Conservation (phyloP, 1,140 invertebrate species). For the Bombus confusus region DNA sequence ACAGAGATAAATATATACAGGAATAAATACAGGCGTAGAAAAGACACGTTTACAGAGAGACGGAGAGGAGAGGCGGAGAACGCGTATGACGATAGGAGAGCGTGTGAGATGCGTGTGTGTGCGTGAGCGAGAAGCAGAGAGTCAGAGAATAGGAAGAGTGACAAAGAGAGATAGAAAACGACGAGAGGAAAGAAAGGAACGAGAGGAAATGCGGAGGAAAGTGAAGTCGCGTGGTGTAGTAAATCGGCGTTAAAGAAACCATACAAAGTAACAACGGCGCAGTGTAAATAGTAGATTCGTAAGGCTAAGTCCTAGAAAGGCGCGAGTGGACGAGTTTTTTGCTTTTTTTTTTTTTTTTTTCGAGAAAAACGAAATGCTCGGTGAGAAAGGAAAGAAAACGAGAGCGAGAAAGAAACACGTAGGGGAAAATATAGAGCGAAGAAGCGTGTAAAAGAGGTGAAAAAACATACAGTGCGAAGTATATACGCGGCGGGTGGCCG, state of each 20-base stretch:
- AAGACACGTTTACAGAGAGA: background rate
- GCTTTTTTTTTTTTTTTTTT: constrained; percentile 40
- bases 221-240: constrained; percentile 31
- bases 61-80: constrained; percentile 12
- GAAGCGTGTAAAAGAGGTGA: constrained; percentile 61
- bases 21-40: background rate
- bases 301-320: constrained; percentile 61
- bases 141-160: constrained; percentile 8
- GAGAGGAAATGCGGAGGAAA: background rate
- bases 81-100: constrained; percentile 3
- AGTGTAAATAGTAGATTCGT: constrained; percentile 66
- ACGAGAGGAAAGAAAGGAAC: too few relatives aligned
- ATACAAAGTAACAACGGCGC: constrained; percentile 5
- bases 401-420: background rate
- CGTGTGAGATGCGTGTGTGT: constrained; percentile 21
- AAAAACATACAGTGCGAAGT: constrained; percentile 8
- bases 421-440: constrained; percentile 14
- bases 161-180: background rate
- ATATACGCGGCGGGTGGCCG: constrained; percentile 70
- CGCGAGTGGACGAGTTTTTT: constrained; percentile 53
- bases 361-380: constrained; percentile 25
- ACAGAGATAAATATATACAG: background rate
- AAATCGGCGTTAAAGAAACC: constrained; percentile 17
- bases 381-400: background rate
- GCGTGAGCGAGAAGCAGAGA: constrained; percentile 25